Evolutionary conservation across 2,888 invertebrate genomes (phyloP), one percentile per base, ranked within the genome.

Genomic region (Euplagia quadripunctaria): DNA sequence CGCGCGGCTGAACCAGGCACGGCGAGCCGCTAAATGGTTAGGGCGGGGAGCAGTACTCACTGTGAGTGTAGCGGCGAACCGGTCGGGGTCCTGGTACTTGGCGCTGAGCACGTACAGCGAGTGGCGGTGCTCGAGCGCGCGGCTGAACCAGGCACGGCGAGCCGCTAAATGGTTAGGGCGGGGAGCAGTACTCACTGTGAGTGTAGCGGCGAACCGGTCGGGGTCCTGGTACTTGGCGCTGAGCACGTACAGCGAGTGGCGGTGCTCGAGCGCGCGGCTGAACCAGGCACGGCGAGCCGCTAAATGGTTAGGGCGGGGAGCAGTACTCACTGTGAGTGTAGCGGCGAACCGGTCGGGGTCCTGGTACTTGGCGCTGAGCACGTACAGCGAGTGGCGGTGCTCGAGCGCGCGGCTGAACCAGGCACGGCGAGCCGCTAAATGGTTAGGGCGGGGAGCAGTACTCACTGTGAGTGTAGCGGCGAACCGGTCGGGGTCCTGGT

Each of bases 21-120:
- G 77, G 0, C 79, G 69, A 5, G 79, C 64, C 0, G 79, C 73
- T 46, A 90, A 72, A 0, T 63, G 71, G 2, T 88, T n/a, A 90
- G 9, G 93, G 82, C 0, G 89, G 55, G n/a, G 31, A 31, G 31
- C 31, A 7, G 52, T 52, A 85, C 90, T 87, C 7, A 93, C 94
- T 72, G 88, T 79, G 0, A 94, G 66, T 0, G 88, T 75, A 0
- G 88, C 89, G 78, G 82, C 81, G 31, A 92, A 74, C 55, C 74
- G 82, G 68, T 90, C 88, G 0, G 89, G 88, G 51, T 87, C 85
- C n/a, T 83, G 80, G 66, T 87, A 89, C 73, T 86, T 85, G 4
- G 86, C 90, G 68, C 89, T 88, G 41, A 94, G 80, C 16, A 89
- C 84, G 76, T 88, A 92, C 0, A 94, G 31, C 31, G 31, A 31